Evolutionary conservation across 1,140 invertebrate species (phyloP).

Genomic region (Zelostemma sp.): DNA sequence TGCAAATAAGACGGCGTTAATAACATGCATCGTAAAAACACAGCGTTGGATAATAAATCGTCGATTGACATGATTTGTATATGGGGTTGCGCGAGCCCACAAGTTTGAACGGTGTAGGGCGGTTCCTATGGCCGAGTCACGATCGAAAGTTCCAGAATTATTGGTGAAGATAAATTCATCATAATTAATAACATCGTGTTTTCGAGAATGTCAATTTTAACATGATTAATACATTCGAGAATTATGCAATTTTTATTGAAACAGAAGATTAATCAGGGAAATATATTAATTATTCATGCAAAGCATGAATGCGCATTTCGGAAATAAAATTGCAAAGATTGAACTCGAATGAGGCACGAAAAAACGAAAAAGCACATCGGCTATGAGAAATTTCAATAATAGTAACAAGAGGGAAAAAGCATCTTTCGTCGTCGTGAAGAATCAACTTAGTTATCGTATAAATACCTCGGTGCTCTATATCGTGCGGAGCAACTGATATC

Average conservation of each 20-base stretch:
- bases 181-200: slow-evolving; percentile 5
- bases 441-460: too few relatives aligned
- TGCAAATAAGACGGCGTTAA: slow-evolving; percentile 26
- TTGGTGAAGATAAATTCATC: slow-evolving; percentile 27
- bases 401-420: too few relatives aligned
- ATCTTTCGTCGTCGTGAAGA: too few relatives aligned
- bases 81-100: slow-evolving; percentile 18
- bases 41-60: slow-evolving; percentile 31
- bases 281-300: background rate
- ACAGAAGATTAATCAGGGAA: background rate
- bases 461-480: too few relatives aligned
- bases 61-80: slow-evolving; percentile 39
- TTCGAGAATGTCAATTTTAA: slow-evolving; percentile 2
- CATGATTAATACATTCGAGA: slow-evolving; percentile 7
- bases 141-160: slow-evolving; percentile 30
- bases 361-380: too few relatives aligned
- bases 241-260: slow-evolving; percentile 4
- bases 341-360: too few relatives aligned
- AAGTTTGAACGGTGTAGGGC: slow-evolving; percentile 28
- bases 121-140: slow-evolving; percentile 26
- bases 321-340: too few relatives aligned
- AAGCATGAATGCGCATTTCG: slow-evolving; percentile 20
- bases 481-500: too few relatives aligned
- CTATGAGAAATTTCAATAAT: too few relatives aligned
- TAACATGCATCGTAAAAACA: slow-evolving; percentile 23